phyloP scores from a whole-genome alignment of 2,888 invertebrate genomes.

The Dicyrtoma fusca region DNA sequence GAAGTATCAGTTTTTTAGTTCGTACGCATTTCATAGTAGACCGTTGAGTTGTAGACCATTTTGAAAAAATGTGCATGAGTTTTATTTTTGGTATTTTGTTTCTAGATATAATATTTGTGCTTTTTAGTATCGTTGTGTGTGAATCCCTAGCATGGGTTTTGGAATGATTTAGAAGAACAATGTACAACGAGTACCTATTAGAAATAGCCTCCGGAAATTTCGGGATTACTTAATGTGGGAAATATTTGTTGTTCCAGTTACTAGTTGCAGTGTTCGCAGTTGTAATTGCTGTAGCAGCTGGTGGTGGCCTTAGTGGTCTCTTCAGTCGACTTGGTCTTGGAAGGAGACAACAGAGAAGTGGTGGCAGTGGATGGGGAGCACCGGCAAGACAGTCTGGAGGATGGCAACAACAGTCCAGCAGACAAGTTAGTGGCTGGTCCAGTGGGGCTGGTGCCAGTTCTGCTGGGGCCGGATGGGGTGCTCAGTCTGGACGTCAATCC shows the following conservation, averaged over 20 bases:
- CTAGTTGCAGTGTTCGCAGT: slow-evolving; percentile 13
- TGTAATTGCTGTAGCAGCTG: slow-evolving; percentile 7
- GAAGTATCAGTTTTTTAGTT: no score
- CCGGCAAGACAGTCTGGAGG: slow-evolving; percentile 2
- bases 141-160: no score
- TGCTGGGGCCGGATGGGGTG: slow-evolving; percentile 35
- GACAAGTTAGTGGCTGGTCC: slow-evolving; percentile 11
- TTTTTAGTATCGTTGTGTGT: slow-evolving; percentile 5
- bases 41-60: no score
- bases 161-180: no score
- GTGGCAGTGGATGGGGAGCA: slow-evolving; percentile 10
- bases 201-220: no score
- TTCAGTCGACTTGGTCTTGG: not conserved
- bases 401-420: not conserved
- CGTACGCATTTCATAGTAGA: no score
- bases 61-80: no score
- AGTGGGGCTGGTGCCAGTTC: not conserved
- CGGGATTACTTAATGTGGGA: no score
- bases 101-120: not conserved
- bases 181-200: no score
- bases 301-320: not conserved
- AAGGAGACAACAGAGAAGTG: not conserved
- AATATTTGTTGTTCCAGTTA: no score
- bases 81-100: not conserved
- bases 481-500: slow-evolving; percentile 41